A percentile compares a stretch with the other conserved stretches of the same genome.
These are phyloP conservation scores for Lamprologus speciosus DNA, from an alignment of 2,113 vertebrate species.

Conservation along the genomic window DNA sequence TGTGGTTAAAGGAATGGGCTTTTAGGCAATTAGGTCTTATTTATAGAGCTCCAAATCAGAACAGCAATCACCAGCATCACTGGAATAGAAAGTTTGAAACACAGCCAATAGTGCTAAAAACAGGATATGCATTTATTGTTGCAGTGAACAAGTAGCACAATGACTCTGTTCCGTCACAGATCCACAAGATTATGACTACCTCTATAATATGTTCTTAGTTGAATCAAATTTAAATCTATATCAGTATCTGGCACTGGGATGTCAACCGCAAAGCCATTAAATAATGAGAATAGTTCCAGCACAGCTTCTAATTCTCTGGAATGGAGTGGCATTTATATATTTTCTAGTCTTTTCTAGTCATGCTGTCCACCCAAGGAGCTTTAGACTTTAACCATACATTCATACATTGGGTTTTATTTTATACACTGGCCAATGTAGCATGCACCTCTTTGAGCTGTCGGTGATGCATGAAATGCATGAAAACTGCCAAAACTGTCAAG, in stretches of 20 bases:
- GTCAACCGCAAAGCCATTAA: neutral
- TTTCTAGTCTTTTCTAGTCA: neutral
- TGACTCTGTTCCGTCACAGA: neutral
- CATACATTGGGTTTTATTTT: neutral
- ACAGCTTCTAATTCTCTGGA: neutral
- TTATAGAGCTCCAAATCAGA: neutral
- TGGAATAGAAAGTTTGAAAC: neutral
- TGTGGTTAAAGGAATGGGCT: too few species aligned
- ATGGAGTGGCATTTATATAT: neutral
- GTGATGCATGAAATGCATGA: neutral
- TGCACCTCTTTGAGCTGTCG: neutral
- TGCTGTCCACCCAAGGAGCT: neutral
- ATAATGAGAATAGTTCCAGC: neutral
- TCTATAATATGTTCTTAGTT: neutral
- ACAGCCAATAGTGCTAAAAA: neutral
- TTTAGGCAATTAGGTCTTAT: neutral
- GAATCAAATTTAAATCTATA: neutral
- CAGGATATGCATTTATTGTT: neutral
- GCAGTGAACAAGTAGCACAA: neutral
- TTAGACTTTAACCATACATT: neutral
- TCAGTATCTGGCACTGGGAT: neutral
- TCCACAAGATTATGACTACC: neutral
- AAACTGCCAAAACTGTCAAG: neutral
- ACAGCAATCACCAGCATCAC: neutral
- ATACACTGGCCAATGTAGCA: neutral